phyloP scores from a whole-genome alignment of 2,113 vertebrate species.

The Engraulis encrasicolus region DNA sequence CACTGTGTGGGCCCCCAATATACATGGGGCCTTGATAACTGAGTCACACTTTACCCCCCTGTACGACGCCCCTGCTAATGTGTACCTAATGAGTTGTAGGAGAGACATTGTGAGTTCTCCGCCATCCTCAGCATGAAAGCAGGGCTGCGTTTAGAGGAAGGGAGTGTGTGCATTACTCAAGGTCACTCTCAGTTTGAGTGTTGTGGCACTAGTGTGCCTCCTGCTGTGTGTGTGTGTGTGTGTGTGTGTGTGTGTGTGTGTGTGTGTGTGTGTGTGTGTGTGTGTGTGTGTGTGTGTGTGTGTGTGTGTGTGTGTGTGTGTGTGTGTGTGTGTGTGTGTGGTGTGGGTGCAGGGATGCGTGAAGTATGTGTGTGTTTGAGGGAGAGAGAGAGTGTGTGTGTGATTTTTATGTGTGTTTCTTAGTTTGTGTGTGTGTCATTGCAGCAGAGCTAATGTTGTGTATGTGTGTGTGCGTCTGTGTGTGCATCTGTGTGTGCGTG shows the following conservation, averaged over 20 bases:
- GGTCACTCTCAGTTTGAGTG: not conserved
- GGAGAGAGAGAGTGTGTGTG: not conserved
- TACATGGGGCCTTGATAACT: too few species aligned
- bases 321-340: too few species aligned
- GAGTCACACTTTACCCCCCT: too few species aligned
- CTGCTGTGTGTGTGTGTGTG: conserved; percentile 12
- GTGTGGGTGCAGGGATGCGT: too few species aligned
- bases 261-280: conserved; percentile 4
- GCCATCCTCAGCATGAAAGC: not conserved
- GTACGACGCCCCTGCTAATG: too few species aligned
- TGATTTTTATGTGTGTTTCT: too few species aligned
- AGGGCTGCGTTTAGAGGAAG: not conserved
- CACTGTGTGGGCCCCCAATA: too few species aligned
- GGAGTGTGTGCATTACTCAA: not conserved
- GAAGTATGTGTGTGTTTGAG: too few species aligned
- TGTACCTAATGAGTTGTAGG: not conserved
- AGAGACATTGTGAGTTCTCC: not conserved
- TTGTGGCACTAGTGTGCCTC: not conserved
- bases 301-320: conserved; percentile 19
- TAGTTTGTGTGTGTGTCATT: too few species aligned
- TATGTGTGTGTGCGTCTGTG: too few species aligned
- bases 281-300: conserved; percentile 17
- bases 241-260: conserved; percentile 22
- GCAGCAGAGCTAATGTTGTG: too few species aligned
- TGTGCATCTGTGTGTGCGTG: too few species aligned